phyloP scores from a whole-genome alignment of 2,113 vertebrate genomes.

The Sorex fumeus region DNA sequence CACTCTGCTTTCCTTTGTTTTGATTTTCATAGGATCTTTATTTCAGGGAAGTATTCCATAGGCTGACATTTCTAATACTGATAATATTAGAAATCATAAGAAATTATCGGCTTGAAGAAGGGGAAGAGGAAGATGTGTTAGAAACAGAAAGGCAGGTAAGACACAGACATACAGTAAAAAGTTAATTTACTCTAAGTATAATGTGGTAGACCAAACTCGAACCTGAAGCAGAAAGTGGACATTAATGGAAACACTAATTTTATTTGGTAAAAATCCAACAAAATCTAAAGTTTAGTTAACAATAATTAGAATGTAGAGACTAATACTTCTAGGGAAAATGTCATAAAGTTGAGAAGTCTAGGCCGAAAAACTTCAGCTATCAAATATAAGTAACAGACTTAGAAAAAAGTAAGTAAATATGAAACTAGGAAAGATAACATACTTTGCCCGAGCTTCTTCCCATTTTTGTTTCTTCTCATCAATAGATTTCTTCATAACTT shows the following conservation, averaged over 20 bases:
- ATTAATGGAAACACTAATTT: not conserved
- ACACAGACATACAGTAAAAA: not conserved
- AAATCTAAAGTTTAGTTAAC: not conserved
- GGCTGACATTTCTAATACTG: not conserved
- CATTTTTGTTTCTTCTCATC: conserved; percentile 85
- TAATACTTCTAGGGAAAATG: conserved; percentile 49
- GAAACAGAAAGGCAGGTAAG: not conserved
- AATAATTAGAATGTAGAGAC: not conserved
- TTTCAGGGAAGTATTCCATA: not conserved
- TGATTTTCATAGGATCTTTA: not conserved
- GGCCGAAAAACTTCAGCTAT: not conserved
- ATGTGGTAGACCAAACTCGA: not conserved
- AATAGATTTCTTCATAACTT: conserved; percentile 86
- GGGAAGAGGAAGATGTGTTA: not conserved
- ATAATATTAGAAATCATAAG: not conserved
- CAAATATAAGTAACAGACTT: not conserved
- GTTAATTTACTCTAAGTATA: not conserved
- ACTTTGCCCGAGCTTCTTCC: conserved; percentile 90
- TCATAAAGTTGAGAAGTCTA: not conserved
- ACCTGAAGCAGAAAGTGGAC: not conserved
- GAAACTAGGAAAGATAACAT: conserved; percentile 57
- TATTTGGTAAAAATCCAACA: not conserved
- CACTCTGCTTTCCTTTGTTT: not conserved
- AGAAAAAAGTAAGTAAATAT: not conserved
- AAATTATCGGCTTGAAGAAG: not conserved